These are phyloP conservation scores for Chlorops oryzae DNA, from an alignment of 1,140 invertebrate genomes.

Conservation along the genomic window DNA sequence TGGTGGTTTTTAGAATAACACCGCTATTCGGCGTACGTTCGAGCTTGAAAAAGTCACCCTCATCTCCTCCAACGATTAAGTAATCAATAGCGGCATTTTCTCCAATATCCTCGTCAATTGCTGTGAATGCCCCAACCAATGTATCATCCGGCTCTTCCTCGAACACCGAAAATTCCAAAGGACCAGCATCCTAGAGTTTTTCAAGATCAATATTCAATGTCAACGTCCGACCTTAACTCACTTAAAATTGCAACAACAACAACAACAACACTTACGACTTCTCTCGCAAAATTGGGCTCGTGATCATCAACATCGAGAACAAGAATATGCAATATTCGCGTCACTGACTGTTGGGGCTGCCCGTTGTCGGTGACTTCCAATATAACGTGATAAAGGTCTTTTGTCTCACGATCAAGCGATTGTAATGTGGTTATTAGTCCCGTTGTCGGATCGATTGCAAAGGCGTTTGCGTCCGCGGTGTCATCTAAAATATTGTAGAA, in stretches of 20 bases:
- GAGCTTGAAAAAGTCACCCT: conserved; percentile 59
- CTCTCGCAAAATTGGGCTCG: conserved; percentile 64
- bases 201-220: neutral
- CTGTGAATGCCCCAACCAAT: conserved; percentile 61
- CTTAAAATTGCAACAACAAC: neutral
- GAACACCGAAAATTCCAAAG: conserved; percentile 55
- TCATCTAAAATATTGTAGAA: conserved; percentile 67
- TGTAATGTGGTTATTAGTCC: conserved; percentile 68
- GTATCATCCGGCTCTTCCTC: conserved; percentile 63
- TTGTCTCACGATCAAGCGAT: conserved; percentile 64
- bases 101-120: conserved; percentile 67
- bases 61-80: conserved; percentile 67
- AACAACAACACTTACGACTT: conserved; percentile 52
- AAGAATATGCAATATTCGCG: conserved; percentile 61
- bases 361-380: conserved; percentile 69
- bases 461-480: conserved; percentile 59
- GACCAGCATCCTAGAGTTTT: conserved; percentile 55
- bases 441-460: conserved; percentile 60
- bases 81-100: conserved; percentile 73
- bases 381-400: conserved; percentile 67
- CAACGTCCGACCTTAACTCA: neutral
- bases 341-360: conserved; percentile 66
- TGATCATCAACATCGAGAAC: conserved; percentile 76
- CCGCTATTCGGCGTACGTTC: conserved; percentile 60
- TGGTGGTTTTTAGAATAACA: conserved; percentile 56